Evolutionary conservation across 2,797 vertebrate genomes (phyloP), one percentile per base, ranked within the genome.

Genomic region (Glossophaga mutica): DNA sequence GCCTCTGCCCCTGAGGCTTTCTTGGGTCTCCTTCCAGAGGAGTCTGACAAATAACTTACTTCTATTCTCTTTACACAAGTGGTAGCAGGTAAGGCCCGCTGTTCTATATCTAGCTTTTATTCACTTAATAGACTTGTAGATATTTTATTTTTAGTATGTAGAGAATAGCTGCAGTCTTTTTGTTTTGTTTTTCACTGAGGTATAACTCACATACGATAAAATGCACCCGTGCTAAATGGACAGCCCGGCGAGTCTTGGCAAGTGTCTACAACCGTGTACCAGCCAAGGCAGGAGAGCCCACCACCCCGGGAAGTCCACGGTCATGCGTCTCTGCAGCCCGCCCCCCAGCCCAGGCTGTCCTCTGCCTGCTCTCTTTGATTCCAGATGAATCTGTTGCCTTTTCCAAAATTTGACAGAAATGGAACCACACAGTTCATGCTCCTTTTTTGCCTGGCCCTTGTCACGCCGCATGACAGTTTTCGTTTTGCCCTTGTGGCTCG

Each of bases 341-440:
- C 5, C 67, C 34, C 32, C 39, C 37, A 55, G 73, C 46, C 50
- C 48, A 18, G 24, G 32, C 62, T 44, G 21, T 19, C 34, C 10
- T 24, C 1, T 0, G 34, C n/a, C 48, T 39, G 57, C 55, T 42
- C 21, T 65, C 52, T 68, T 29, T 21, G n/a, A 55, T 29, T 87
- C 73, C 34, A 34, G 46, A n/a, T 19, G 8, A 24, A 65, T n/a
- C 9, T 37, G 26, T 12, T 59, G 52, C 52, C 68, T 87, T 74
- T 68, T 76, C 81, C 24, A 52, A 74, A 90, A n/a, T 59, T 32
- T 29, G 37, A 12, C 44, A n/a, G 9, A 48, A 81, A 16, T 16
- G 74, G 32, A 57, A 57, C 57, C 42, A 22, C n/a, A 6, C 2
- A 5, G 12, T 19, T 0, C 0, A 0, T 22, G 18, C 46, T 5